phyloP scores from a whole-genome alignment of 2,113 vertebrate genomes.

The Phrynosoma platyrhinos region DNA sequence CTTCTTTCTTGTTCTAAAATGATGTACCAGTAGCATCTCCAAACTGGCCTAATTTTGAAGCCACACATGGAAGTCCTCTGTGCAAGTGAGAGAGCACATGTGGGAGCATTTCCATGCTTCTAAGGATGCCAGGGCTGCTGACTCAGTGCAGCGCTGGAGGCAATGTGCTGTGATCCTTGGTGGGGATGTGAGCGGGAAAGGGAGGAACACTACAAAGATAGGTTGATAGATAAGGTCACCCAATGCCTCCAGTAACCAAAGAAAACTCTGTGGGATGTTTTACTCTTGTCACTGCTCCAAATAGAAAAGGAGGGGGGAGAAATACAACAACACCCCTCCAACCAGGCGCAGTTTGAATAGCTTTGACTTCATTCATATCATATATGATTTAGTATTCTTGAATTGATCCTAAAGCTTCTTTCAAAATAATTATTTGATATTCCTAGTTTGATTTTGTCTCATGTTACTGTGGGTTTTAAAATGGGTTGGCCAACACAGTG shows the following conservation, averaged over 20 bases:
- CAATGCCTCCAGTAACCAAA: constrained; percentile 63
- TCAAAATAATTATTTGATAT: neutral
- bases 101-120: accelerated
- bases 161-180: constrained; percentile 43
- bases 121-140: constrained; percentile 43
- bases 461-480: neutral
- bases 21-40: neutral
- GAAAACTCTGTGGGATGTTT: constrained; percentile 57
- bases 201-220: constrained; percentile 37
- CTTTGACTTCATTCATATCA: neutral
- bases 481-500: neutral
- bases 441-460: constrained; percentile 11
- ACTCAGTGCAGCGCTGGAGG: constrained; percentile 58
- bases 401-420: neutral
- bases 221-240: constrained; percentile 71
- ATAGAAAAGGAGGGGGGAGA: accelerated
- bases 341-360: neutral
- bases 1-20: neutral
- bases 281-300: neutral
- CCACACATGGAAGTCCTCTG: neutral
- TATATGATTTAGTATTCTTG: constrained; percentile 15
- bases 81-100: neutral
- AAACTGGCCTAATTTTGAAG: constrained; percentile 4
- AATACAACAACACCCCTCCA: neutral
- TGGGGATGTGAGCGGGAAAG: constrained; percentile 20